Base-by-base conservation (phyloP, 2,797 vertebrate species). In the Macrochelys suwanniensis region DNA sequence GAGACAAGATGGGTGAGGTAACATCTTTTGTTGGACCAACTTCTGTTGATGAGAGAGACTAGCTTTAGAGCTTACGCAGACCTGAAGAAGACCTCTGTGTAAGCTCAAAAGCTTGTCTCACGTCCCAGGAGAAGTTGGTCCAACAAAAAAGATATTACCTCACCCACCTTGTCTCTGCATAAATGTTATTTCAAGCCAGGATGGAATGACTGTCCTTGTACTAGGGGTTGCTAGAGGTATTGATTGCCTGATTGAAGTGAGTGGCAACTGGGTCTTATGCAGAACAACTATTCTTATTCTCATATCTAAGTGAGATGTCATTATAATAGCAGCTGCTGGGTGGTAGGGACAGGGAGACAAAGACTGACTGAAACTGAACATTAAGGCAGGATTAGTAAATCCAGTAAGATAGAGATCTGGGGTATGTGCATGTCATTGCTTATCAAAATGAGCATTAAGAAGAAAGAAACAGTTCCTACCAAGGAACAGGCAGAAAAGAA, bases 151-250 rank as follows among this genome's bases (percentile, higher is more conserved):
- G 19, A 37, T 68, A 37, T 68, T 68, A 37, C 19, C 19, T 68
- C 10, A 68, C 65, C 65, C 16, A 19, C 65, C 65, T 68, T 68
- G 65, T 37, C 65, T 68, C 65, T 82, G 42, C 49, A 33, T 88
- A 79, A 94, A 91, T 87, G 16, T 77, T 89, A 92, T 57, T 42
- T 94, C 42, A 83, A 82, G 91, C 87, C 82, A 89, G 65, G 42
- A 94, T 37, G 65, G 68, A 79, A 71, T 88, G 80, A 59, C 47
- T 88, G 26, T 26, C 28, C 83, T 1, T 51, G 49, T 61, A n/a
- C 12, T 85, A n/a, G 26, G 50, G 31, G 19, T 83, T 92, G 85
- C 86, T 82, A 89, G 51, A 90, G 15, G 45, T 59, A 84, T 0
- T 45, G 33, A 25, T 79, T 94, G 21, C 61, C 59, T 87, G 85